Conservation (phyloP, 2,113 vertebrate species). For the Oncorhynchus kisutch region DNA sequence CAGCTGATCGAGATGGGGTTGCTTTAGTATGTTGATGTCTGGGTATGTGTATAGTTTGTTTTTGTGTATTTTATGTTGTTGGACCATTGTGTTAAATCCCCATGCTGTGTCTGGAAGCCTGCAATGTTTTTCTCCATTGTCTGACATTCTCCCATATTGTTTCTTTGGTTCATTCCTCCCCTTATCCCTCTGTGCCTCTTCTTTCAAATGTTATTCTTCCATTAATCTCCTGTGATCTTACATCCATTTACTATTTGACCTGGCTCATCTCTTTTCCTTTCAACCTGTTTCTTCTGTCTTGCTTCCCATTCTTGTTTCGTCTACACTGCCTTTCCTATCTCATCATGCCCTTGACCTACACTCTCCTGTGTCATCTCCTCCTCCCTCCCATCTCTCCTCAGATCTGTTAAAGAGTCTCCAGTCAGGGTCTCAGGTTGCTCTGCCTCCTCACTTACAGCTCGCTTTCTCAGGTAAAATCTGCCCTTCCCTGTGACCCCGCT, state of each 20-base stretch:
- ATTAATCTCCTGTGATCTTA: not conserved
- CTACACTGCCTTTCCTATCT: too few relatives aligned
- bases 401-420: conserved; percentile 99
- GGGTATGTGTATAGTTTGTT: conserved; percentile 25
- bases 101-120: conserved; percentile 38
- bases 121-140: conserved; percentile 35
- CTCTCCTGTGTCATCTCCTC: conserved; percentile 14
- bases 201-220: not conserved
- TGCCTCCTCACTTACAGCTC: conserved; percentile 95
- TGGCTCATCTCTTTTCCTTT: conserved; percentile 1
- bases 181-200: not conserved
- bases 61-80: conserved; percentile 37
- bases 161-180: conserved; percentile 43
- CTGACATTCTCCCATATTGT: conserved; percentile 53
- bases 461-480: conserved; percentile 90
- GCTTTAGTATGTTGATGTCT: conserved; percentile 15
- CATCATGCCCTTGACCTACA: not conserved
- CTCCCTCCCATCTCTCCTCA: conserved; percentile 69
- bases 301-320: conserved; percentile 6
- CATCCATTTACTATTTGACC: not conserved
- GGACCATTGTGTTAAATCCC: conserved; percentile 38
- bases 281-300: not conserved
- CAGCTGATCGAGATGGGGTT: too few relatives aligned
- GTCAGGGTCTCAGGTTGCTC: conserved; percentile 89
- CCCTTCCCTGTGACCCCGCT: conserved; percentile 27